Evolutionary conservation across 2,888 invertebrate species (phyloP).

Genomic region (Osmoderma eremita): DNA sequence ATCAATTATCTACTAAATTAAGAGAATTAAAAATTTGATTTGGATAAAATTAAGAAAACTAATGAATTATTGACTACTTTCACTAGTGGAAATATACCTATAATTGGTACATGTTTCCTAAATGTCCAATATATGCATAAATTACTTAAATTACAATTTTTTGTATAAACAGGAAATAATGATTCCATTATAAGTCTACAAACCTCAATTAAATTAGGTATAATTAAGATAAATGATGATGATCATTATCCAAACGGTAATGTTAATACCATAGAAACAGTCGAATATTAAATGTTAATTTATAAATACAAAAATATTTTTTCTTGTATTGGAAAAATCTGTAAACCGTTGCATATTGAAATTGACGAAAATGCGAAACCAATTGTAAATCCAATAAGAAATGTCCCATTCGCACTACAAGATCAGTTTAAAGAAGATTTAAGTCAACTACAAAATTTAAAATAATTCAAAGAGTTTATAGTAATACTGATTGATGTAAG

Average conservation of each 20-base stretch:
- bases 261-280: conserved; percentile 20
- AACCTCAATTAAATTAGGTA: conserved; percentile 11
- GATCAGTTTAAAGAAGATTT: conserved; percentile 42
- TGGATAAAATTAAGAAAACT: conserved; percentile 40
- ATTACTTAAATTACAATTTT: conserved; percentile 32
- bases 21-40: conserved; percentile 13
- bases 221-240: conserved; percentile 7
- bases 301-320: conserved; percentile 32
- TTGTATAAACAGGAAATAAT: conserved; percentile 22
- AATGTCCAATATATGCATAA: conserved; percentile 36
- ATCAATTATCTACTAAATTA: conserved; percentile 38
- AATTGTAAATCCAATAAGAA: conserved; percentile 41
- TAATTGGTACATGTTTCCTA: conserved; percentile 42
- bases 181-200: conserved; percentile 36
- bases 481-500: conserved; percentile 31
- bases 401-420: conserved; percentile 44
- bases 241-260: too few relatives aligned
- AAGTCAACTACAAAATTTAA: conserved; percentile 21
- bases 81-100: conserved; percentile 41
- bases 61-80: conserved; percentile 39
- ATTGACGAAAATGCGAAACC: conserved; percentile 42
- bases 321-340: conserved; percentile 41
- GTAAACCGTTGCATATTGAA: conserved; percentile 44
- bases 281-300: background rate
- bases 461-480: conserved; percentile 36